These are phyloP conservation scores for Nycticryphes semicollaris DNA, from an alignment of 2,113 vertebrate genomes.

Conservation along the genomic window DNA sequence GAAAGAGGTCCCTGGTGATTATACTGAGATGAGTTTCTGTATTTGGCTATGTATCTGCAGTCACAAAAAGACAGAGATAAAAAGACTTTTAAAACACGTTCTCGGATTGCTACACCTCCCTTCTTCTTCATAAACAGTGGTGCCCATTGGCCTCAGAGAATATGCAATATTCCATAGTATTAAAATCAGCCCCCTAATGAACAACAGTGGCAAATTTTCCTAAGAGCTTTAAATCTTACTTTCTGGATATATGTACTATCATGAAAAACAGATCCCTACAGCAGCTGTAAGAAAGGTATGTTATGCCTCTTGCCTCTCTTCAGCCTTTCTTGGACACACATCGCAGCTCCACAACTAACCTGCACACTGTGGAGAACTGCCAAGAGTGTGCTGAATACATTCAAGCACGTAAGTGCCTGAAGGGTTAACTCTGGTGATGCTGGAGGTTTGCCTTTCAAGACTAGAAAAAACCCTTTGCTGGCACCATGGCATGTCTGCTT, in stretches of 20 bases:
- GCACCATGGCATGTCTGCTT: not conserved
- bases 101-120: not conserved
- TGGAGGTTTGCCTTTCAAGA: not conserved
- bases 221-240: not conserved
- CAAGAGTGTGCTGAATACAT: not conserved
- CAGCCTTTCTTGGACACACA: not conserved
- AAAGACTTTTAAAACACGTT: not conserved
- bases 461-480: not conserved
- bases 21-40: not conserved
- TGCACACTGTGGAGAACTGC: not conserved
- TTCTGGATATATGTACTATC: not conserved
- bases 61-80: not conserved
- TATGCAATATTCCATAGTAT: not conserved
- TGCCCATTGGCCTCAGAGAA: not conserved
- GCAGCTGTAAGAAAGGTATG: not conserved
- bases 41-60: not conserved
- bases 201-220: not conserved
- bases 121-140: not conserved
- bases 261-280: not conserved
- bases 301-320: not conserved
- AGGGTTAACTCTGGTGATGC: not conserved
- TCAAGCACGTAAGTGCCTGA: not conserved
- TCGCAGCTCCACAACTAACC: not conserved
- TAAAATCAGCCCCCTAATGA: not conserved
- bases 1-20: conserved; percentile 19